phyloP scores from a whole-genome alignment of 2,888 invertebrate species.

The Thymelicus sylvestris region DNA sequence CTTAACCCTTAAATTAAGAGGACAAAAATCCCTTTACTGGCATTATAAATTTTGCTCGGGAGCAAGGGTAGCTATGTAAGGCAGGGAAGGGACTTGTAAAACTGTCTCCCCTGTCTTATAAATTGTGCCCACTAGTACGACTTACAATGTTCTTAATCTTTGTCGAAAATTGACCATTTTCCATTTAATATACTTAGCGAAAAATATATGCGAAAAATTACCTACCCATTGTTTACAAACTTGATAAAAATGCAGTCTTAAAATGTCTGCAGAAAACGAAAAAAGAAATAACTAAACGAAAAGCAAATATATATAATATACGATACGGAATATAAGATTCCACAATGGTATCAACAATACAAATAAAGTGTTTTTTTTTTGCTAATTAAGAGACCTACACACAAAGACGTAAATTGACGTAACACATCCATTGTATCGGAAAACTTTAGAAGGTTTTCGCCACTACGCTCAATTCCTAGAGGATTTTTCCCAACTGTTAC shows the following conservation, averaged over 20 bases:
- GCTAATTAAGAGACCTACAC: background rate
- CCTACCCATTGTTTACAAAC: no score
- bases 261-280: no score
- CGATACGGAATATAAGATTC: no score
- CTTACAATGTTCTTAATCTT: slow-evolving; percentile 8
- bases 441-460: slow-evolving; percentile 29
- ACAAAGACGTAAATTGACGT: slow-evolving; percentile 17
- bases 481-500: slow-evolving; percentile 34
- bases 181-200: background rate
- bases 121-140: slow-evolving; percentile 42
- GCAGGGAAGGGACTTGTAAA: slow-evolving; percentile 48
- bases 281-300: no score
- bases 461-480: slow-evolving; percentile 21
- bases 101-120: slow-evolving; percentile 47
- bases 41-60: background rate
- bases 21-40: slow-evolving; percentile 4
- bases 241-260: no score
- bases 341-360: no score
- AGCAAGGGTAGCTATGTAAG: background rate
- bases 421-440: slow-evolving; percentile 17
- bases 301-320: no score
- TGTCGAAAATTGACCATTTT: background rate
- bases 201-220: no score
- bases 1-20: background rate
- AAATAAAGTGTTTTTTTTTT: background rate